Percentiles rank a stretch among this genome's conserved stretches.
Conservation (phyloP, 2,113 vertebrate species). For the Oxyura jamaicensis region DNA sequence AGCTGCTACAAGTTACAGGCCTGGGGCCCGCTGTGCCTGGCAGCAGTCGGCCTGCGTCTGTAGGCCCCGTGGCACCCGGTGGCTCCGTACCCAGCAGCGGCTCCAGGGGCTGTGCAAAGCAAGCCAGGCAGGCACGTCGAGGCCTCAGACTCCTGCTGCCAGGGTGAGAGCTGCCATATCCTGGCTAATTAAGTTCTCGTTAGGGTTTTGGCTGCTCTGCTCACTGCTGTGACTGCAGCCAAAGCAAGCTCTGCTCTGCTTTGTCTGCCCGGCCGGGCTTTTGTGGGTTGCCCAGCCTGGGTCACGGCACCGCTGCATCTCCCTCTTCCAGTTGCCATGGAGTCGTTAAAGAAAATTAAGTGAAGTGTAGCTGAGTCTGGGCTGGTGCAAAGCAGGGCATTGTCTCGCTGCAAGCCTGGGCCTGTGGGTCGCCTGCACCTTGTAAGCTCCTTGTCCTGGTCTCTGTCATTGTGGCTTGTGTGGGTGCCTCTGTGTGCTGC, state of each 20-base stretch:
- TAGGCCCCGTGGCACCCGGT: not conserved
- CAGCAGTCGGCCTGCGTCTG: not conserved
- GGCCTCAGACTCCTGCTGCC: constrained; percentile 25
- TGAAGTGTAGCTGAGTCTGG: constrained; percentile 33
- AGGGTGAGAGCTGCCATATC: constrained; percentile 4
- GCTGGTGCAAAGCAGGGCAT: not conserved
- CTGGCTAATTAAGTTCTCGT: constrained; percentile 55
- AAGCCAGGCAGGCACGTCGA: not conserved
- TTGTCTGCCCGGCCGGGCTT: constrained; percentile 26
- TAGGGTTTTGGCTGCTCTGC: not conserved
- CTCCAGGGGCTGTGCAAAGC: not conserved
- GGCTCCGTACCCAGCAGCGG: not conserved
- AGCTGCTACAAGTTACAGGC: not conserved
- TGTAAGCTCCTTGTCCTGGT: not conserved
- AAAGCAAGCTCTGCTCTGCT: constrained; percentile 22
- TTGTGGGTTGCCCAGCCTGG: constrained; percentile 30
- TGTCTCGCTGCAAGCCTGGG: not conserved
- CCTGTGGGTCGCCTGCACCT: not conserved
- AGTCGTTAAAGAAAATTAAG: constrained; percentile 17
- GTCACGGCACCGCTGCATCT: not conserved
- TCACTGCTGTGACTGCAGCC: constrained; percentile 28
- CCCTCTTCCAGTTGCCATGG: not conserved
- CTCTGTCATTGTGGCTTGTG: fast-evolving
- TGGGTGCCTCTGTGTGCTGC: not conserved
- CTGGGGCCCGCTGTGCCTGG: fast-evolving